Percentiles rank a stretch among this genome's conserved stretches.
Conservation (phyloP, 2,888 invertebrate genomes). For the Amaurobius ferox region DNA sequence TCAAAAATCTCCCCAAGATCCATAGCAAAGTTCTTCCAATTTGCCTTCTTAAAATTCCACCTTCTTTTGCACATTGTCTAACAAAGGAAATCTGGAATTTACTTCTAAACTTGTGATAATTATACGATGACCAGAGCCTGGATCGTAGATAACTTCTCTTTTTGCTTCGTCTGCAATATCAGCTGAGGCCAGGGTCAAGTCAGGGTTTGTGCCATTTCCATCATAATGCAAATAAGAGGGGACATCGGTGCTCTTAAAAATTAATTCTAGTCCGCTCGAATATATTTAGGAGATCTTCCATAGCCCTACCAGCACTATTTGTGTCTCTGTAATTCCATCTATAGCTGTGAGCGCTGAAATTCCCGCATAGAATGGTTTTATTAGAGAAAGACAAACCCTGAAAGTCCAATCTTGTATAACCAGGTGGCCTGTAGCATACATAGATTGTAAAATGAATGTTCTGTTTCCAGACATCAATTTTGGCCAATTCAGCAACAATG, state of each 20-base stretch:
- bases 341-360: conserved; percentile 2
- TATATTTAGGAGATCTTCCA: background rate
- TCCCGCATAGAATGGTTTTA: background rate
- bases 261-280: background rate
- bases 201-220: conserved; percentile 12
- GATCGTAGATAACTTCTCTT: conserved; percentile 6
- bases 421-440: background rate
- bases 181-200: background rate
- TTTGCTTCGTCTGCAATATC: background rate
- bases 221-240: conserved; percentile 12
- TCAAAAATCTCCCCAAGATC: too few species aligned
- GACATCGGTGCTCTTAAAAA: background rate
- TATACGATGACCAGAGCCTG: conserved; percentile 4
- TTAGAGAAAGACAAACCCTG: background rate
- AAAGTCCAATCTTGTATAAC: background rate
- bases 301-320: background rate
- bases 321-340: conserved; percentile 9
- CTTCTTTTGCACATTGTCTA: background rate
- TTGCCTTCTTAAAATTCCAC: conserved; percentile 4
- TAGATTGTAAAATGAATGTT: background rate
- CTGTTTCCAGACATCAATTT: background rate
- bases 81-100: too few species aligned
- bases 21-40: too few species aligned
- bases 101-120: conserved; percentile 5
- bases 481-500: background rate